phyloP scores from a whole-genome alignment of 2,797 vertebrate species.

The Lagorchestes hirsutus region DNA sequence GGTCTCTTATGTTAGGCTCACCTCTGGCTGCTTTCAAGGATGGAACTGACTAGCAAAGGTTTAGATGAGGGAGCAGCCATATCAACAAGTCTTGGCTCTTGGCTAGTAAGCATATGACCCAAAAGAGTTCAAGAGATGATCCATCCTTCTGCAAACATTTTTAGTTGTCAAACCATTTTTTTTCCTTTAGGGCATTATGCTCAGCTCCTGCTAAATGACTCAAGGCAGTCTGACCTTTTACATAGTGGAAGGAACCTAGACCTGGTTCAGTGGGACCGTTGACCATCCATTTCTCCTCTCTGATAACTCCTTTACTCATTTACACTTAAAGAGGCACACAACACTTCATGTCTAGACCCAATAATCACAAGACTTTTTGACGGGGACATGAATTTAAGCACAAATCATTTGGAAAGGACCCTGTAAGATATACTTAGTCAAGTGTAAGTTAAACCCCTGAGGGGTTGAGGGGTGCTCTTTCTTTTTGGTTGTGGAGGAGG shows the following conservation, averaged over 20 bases:
- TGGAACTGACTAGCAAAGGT: constrained; percentile 52
- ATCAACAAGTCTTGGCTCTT: constrained; percentile 26
- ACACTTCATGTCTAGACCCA: neutral
- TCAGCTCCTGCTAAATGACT: neutral
- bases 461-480: neutral
- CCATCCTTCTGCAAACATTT: neutral
- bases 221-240: neutral
- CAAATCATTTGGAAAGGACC: neutral
- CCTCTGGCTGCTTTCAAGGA: constrained; percentile 55
- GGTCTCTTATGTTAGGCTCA: constrained; percentile 53
- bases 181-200: neutral
- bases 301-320: neutral
- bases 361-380: neutral
- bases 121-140: constrained; percentile 7
- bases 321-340: neutral
- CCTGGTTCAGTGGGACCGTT: neutral
- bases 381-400: neutral
- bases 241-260: neutral
- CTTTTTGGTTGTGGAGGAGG: neutral
- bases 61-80: constrained; percentile 37
- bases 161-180: neutral
- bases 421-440: neutral
- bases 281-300: neutral
- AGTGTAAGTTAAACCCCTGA: neutral
- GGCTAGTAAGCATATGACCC: neutral